Conservation (phyloP, 2,888 invertebrate genomes). For the Resseliella maxima region DNA sequence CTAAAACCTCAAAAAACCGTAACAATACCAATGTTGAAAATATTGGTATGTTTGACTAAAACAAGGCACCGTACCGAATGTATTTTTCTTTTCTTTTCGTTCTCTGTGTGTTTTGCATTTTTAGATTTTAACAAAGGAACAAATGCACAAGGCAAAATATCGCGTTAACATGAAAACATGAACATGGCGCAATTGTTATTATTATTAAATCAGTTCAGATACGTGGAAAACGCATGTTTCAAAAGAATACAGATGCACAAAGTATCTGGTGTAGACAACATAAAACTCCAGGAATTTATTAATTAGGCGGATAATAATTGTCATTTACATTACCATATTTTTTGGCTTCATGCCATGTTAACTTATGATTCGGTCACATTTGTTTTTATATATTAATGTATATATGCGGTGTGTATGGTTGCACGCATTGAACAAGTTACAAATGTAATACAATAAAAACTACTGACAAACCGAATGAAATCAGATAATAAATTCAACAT, state of each 20-base stretch:
- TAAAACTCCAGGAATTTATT: conserved; percentile 42
- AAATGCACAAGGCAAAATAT: neutral
- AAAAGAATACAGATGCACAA: neutral
- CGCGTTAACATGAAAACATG: too few species aligned
- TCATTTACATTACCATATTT: conserved; percentile 40
- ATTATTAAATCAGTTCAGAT: conserved; percentile 30
- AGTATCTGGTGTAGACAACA: conserved; percentile 19
- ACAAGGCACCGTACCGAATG: neutral
- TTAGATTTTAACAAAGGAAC: conserved; percentile 18
- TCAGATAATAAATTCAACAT: conserved; percentile 33
- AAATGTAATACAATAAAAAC: too few species aligned
- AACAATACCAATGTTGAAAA: conserved; percentile 34
- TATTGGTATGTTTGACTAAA: neutral
- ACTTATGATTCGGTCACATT: neutral
- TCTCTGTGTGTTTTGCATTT: neutral
- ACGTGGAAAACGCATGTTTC: neutral
- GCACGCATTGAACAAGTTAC: too few species aligned
- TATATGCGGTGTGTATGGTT: neutral
- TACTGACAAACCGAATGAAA: neutral
- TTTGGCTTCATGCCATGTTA: neutral
- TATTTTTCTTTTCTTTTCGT: neutral
- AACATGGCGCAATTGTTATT: conserved; percentile 17
- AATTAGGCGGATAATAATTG: conserved; percentile 49
- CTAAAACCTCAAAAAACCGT: neutral
- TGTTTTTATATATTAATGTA: too few species aligned